phyloP scores from a whole-genome alignment of 2,113 vertebrate genomes.

The Anthoscopus minutus region DNA sequence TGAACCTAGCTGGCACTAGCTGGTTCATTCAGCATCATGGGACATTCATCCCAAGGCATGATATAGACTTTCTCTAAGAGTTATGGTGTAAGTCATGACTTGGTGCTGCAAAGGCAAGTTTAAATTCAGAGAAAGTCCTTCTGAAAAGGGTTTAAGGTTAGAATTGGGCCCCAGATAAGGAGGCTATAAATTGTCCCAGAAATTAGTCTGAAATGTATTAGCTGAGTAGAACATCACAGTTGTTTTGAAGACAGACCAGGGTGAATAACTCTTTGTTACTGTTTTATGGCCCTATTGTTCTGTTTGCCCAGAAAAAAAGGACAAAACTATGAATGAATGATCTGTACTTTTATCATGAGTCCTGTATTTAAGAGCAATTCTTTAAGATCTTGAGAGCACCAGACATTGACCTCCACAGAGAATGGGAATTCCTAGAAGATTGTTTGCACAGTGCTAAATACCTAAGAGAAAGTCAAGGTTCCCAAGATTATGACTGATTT shows the following conservation, averaged over 20 bases:
- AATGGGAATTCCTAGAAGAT: neutral
- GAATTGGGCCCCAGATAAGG: neutral
- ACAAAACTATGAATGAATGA: neutral
- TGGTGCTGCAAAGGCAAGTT: neutral
- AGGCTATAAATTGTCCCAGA: neutral
- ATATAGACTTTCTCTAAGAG: neutral
- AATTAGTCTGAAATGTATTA: neutral
- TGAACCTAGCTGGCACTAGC: neutral
- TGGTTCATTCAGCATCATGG: neutral
- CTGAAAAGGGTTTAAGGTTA: neutral
- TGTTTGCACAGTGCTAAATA: neutral
- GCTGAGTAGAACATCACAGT: neutral
- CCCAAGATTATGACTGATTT: neutral
- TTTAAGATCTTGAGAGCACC: neutral
- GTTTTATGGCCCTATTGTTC: neutral
- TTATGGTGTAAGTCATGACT: accelerated
- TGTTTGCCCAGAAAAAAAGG: neutral
- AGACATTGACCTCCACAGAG: neutral
- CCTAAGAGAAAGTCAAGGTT: neutral
- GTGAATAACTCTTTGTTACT: neutral
- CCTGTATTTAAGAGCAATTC: neutral
- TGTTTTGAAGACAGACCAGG: neutral
- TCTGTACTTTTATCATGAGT: neutral
- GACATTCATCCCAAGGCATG: neutral
- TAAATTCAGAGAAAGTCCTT: neutral